Evolutionary conservation across 2,888 invertebrate genomes (phyloP).

Genomic region (Cybosia mesomella): DNA sequence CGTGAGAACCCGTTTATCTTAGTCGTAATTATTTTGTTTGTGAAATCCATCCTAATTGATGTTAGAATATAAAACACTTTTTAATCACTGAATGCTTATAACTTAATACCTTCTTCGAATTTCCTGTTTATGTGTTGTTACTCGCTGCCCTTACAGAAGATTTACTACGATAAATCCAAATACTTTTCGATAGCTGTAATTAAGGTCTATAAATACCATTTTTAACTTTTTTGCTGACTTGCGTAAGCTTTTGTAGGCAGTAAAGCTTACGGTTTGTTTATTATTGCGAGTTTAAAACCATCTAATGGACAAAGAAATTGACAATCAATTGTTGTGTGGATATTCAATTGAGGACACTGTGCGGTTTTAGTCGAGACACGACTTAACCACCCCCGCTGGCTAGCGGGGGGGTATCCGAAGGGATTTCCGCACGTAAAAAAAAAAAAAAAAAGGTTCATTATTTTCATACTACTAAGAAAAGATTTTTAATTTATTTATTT

Average conservation of each 20-base stretch:
- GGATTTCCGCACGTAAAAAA: no score
- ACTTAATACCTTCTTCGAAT: conserved; percentile 51
- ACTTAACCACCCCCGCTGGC: no score
- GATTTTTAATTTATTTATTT: no score
- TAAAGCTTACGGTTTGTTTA: conserved; percentile 14
- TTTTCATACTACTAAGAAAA: no score
- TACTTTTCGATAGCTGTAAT: conserved; percentile 72
- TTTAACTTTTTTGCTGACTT: conserved; percentile 41
- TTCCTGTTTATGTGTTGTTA: conserved; percentile 53
- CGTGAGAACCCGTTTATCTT: not conserved
- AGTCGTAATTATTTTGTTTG: no score
- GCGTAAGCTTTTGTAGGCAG: conserved; percentile 8
- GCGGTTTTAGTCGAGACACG: no score
- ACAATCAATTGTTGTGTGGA: conserved; percentile 6
- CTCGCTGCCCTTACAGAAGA: conserved; percentile 51
- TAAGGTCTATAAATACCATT: conserved; percentile 59
- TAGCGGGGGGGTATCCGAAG: no score
- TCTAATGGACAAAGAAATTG: not conserved
- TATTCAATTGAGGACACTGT: not conserved
- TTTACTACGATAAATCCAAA: conserved; percentile 67
- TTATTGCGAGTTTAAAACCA: conserved; percentile 3
- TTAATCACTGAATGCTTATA: conserved; percentile 40
- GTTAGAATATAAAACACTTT: not conserved
- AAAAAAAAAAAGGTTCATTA: no score
- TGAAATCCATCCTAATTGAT: not conserved